phyloP scores from a whole-genome alignment of 2,797 vertebrate species.

The Synaphobranchus kaupii region DNA sequence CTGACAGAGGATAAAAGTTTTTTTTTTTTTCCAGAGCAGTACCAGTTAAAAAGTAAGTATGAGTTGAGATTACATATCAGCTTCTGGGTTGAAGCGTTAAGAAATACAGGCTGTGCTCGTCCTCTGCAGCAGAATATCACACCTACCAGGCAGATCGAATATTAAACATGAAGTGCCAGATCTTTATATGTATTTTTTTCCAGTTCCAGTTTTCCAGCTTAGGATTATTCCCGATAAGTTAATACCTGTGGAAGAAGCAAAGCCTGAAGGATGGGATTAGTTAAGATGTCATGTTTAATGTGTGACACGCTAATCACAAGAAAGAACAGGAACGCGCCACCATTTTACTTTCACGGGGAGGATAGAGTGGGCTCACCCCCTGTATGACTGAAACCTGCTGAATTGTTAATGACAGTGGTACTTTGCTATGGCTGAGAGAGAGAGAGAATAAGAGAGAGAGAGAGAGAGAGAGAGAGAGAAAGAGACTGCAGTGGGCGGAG shows the following conservation, averaged over 20 bases:
- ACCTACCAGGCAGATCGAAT: slow-evolving; percentile 91
- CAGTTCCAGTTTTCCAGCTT: slow-evolving; percentile 82
- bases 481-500: slow-evolving; percentile 42
- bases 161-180: slow-evolving; percentile 95
- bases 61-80: slow-evolving; percentile 61
- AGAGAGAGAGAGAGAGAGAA: slow-evolving; percentile 21
- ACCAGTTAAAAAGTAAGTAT: slow-evolving; percentile 18
- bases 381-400: slow-evolving; percentile 60
- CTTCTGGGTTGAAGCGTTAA: slow-evolving; percentile 54
- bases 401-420: slow-evolving; percentile 68
- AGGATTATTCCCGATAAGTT: slow-evolving; percentile 95
- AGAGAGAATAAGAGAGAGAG: slow-evolving; percentile 33
- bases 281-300: slow-evolving; percentile 96
- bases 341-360: slow-evolving; percentile 72
- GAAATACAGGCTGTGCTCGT: slow-evolving; percentile 59
- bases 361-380: slow-evolving; percentile 61
- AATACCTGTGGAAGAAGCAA: slow-evolving; percentile 99
- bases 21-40: neutral
- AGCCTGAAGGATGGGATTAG: slow-evolving; percentile 99
- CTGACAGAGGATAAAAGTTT: neutral
- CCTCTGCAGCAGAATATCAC: slow-evolving; percentile 57
- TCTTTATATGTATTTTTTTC: slow-evolving; percentile 92
- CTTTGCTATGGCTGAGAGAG: slow-evolving; percentile 61
- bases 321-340: slow-evolving; percentile 87
- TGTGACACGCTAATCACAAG: slow-evolving; percentile 94